Evolutionary conservation across 2,888 invertebrate species (phyloP), one percentile per base, ranked within the genome.

Genomic region (Poecilus cupreus): DNA sequence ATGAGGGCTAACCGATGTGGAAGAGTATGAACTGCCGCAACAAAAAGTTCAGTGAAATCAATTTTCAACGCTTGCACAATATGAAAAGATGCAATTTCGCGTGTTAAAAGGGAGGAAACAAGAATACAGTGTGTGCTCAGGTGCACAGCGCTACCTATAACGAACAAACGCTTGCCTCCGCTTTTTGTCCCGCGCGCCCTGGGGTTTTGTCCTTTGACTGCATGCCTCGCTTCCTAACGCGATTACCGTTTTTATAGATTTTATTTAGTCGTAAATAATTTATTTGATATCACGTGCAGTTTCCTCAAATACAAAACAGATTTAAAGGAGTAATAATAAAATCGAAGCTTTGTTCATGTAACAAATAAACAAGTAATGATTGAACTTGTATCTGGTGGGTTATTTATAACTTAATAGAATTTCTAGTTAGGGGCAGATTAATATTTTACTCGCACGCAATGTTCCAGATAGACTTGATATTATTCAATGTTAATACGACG

Each of bases 21-120:
- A 32, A 32, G 32, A 32, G 51, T 51, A 18, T 54, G 20, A 54
- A 6, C 20, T 13, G 64, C 64, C 64, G 10, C 64, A 68, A 68
- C 75, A 77, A 77, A 77, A 43, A 77, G 39, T 77, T 60, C 77
- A 77, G 22, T 39, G 54, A 64, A 79, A 79, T 79, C 68, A 79
- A 79, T 79, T 79, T 49, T 70, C 79, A 37, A 13, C 70, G 79
- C 79, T 79, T 79, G 70, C 46, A 49, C 70, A 70, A 51, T 13
- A 26, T 79, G 70, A 79, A 79, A 79, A 79, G 79, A 70, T 51
- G 79, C 70, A 79, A 79, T 79, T 79, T 79, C 43, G 79, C 79
- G 79, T 79, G 70, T 68, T 79, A 32, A 79, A 79, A 51, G 46
- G 46, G 60, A 70, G 39, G 57, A 16, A 70, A 70, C 43, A 70